A percentile compares a stretch with the other conserved stretches of the same genome.
These are phyloP conservation scores for Tenthredo notha DNA, from an alignment of 2,888 invertebrate genomes.

Conservation along the genomic window DNA sequence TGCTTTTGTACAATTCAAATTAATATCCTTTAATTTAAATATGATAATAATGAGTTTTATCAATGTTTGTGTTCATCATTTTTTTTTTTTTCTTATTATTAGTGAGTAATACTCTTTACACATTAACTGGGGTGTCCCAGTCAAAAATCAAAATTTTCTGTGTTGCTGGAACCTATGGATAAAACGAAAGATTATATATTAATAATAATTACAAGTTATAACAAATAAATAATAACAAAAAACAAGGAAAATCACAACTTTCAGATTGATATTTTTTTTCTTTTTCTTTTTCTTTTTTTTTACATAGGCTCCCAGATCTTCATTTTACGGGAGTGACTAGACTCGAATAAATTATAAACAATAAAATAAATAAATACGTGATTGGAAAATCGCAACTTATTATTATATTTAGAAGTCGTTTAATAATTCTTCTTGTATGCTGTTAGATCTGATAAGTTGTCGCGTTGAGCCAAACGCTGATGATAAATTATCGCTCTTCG, in stretches of 20 bases:
- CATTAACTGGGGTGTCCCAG: constrained; percentile 33
- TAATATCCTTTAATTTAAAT: constrained; percentile 30
- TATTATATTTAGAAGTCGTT: constrained; percentile 77
- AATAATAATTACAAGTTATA: constrained; percentile 69
- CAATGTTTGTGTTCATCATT: constrained; percentile 23
- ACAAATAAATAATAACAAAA: constrained; percentile 76
- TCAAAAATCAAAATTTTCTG: constrained; percentile 50
- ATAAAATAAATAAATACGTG: constrained; percentile 66
- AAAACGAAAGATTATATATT: constrained; percentile 53
- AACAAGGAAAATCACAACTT: constrained; percentile 68
- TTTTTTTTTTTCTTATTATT: constrained; percentile 2
- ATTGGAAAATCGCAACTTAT: constrained; percentile 70
- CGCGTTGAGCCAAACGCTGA: constrained; percentile 82
- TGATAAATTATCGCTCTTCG: constrained; percentile 81
- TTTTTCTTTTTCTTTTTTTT: constrained; percentile 25
- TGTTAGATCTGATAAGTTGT: constrained; percentile 87
- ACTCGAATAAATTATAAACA: constrained; percentile 62
- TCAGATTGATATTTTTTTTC: constrained; percentile 58
- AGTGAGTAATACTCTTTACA: constrained; percentile 46
- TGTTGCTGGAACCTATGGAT: constrained; percentile 42
- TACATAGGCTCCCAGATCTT: constrained; percentile 55
- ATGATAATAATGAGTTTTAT: constrained; percentile 10
- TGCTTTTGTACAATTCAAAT: constrained; percentile 47
- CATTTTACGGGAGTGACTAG: constrained; percentile 63
- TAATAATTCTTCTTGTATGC: constrained; percentile 91